A percentile compares a stretch with the other conserved stretches of the same genome.
Conservation (phyloP, 2,888 invertebrate genomes). For the Dasypolia templi region DNA sequence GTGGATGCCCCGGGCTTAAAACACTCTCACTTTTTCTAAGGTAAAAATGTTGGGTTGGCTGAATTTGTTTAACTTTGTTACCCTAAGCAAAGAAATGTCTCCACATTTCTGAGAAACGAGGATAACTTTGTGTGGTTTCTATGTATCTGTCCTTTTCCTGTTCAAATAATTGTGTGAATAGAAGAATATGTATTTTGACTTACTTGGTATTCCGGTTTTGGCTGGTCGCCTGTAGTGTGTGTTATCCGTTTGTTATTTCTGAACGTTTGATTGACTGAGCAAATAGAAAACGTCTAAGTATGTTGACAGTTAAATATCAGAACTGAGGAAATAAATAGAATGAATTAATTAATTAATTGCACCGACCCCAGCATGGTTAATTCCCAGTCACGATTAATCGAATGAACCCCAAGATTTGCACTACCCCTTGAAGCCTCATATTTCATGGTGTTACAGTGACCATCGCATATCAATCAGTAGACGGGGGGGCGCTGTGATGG, state of each 20-base stretch:
- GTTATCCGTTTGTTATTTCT: neutral
- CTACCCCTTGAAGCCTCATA: too few species aligned
- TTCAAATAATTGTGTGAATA: neutral
- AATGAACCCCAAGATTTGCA: too few species aligned
- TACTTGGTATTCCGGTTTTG: neutral
- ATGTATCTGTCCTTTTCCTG: constrained; percentile 10
- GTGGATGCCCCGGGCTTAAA: constrained; percentile 49
- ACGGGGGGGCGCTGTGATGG: too few species aligned
- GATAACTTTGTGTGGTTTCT: constrained; percentile 24
- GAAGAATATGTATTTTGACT: neutral
- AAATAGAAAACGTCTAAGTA: neutral
- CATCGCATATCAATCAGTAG: too few species aligned
- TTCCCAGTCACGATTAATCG: too few species aligned
- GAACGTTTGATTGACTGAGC: neutral
- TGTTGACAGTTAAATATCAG: neutral
- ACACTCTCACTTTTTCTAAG: constrained; percentile 48
- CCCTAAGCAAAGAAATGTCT: constrained; percentile 31
- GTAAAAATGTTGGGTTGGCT: constrained; percentile 31
- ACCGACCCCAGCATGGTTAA: too few species aligned
- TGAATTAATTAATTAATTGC: too few species aligned
- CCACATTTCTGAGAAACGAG: constrained; percentile 40
- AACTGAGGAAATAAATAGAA: neutral
- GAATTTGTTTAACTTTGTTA: constrained; percentile 51
- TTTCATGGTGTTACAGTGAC: too few species aligned
- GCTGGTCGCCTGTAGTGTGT: neutral